These are phyloP conservation scores for Pipa parva DNA, from an alignment of 2,113 vertebrate species.

Conservation along the genomic window DNA sequence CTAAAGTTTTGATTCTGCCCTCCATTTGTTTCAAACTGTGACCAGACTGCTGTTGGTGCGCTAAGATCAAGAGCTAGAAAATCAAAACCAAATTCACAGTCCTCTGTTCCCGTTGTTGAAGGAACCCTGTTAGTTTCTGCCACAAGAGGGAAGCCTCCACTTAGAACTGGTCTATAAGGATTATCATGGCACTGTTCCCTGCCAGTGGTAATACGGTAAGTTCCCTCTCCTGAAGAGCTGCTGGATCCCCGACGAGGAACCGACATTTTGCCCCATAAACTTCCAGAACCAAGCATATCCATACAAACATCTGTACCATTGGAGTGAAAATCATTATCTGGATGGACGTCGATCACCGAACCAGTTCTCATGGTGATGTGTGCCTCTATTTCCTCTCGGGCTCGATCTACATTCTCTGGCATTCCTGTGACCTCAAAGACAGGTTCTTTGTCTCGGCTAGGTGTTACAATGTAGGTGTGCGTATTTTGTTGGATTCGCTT, in stretches of 20 bases:
- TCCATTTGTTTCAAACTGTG: conserved; percentile 66
- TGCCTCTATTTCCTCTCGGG: conserved; percentile 92
- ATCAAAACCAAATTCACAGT: conserved; percentile 83
- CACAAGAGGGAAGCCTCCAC: conserved; percentile 55
- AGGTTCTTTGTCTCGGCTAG: conserved; percentile 90
- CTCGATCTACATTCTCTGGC: conserved; percentile 94
- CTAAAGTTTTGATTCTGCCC: conserved; percentile 61
- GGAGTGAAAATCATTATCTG: conserved; percentile 94
- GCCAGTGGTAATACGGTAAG: conserved; percentile 54
- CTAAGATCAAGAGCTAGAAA: conserved; percentile 70
- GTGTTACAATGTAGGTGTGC: conserved; percentile 95
- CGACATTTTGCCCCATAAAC: conserved; percentile 80
- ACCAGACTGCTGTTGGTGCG: conserved; percentile 78
- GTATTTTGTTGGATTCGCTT: conserved; percentile 97
- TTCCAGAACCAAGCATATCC: conserved; percentile 71
- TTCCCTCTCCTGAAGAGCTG: conserved; percentile 61
- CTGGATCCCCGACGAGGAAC: conserved; percentile 51
- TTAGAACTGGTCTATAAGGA: conserved; percentile 74
- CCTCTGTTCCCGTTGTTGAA: conserved; percentile 49
- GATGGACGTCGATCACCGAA: conserved; percentile 81
- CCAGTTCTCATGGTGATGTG: conserved; percentile 95
- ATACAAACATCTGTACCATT: conserved; percentile 95
- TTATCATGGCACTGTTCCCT: conserved; percentile 67
- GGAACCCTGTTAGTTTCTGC: conserved; percentile 49
- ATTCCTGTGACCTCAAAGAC: conserved; percentile 95